Base-by-base conservation (phyloP, 2,797 vertebrate genomes). In the Lagorchestes hirsutus region DNA sequence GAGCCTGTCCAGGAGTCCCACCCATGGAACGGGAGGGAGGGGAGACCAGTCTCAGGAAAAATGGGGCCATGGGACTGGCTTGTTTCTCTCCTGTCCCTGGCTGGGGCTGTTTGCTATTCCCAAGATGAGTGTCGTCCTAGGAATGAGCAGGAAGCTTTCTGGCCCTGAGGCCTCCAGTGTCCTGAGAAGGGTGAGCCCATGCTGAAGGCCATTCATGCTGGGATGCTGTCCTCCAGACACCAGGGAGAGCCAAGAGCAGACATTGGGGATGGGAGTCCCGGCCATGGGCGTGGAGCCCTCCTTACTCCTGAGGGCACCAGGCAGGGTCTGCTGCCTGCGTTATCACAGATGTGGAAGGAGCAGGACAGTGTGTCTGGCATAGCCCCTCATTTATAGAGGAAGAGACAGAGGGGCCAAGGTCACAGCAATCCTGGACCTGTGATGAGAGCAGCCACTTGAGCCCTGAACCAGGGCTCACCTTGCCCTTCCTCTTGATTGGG, bases 11-110 rank as follows among this genome's bases (percentile, higher is more conserved):
- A 16, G 62, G 40, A 40, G 18, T 9, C 40, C 22, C 46, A 24
- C 34, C 34, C 8, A 5, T 14, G 62, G 59, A 62, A 62, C 14
- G 13, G 5, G 4, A 74, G n/a, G 6, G n/a, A 22, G 67, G 18
- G n/a, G n/a, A 82, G 12, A 82, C 1, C 34, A 74, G 0, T 12
- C 34, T 74, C 67, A 40, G 67, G 16, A 18, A 22, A n/a, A 74
- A 22, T 16, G 1, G n/a, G n/a, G 5, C 34, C 18, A 16, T 0
- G 40, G 10, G 54, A 29, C 57, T 11, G 18, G 14, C 1, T 29
- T 12, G 22, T 24, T 28, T 27, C 13, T 22, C 46, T 34, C 27
- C 18, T 27, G 55, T 34, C 10, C 10, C 28, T 10, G n/a, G 58
- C 58, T 29, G 57, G 29, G 58, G 29, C 9, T 31, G 28, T 11